Percentiles rank a stretch among this genome's conserved stretches.
Conservation (phyloP, 2,797 vertebrate species). For the Paedocypris micromegethes region DNA sequence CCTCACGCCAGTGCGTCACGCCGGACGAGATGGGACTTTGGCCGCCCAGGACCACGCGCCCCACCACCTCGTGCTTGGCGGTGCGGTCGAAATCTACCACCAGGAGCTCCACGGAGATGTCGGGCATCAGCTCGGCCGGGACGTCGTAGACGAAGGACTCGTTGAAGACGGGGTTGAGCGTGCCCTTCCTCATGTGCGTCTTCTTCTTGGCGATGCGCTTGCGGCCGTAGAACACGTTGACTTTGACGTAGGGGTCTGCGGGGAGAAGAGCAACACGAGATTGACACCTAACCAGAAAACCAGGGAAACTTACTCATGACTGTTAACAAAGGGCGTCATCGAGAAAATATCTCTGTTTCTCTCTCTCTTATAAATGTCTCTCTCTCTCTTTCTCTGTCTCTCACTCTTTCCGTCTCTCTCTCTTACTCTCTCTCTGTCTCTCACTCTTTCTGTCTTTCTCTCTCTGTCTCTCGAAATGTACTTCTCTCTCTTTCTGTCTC, state of each 20-base stretch:
- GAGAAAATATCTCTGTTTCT: no score
- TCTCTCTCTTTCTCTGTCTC: no score
- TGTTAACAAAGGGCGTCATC: no score
- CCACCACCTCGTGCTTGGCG: constrained; percentile 79
- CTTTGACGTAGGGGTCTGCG: constrained; percentile 74
- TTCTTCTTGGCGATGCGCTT: constrained; percentile 85
- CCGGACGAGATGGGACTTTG: constrained; percentile 69
- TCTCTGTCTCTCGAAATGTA: no score
- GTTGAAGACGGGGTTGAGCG: constrained; percentile 80
- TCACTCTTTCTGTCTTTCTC: no score
- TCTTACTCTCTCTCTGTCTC: no score
- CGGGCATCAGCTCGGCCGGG: constrained; percentile 72
- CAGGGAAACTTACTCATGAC: no score
- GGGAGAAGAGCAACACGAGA: background rate
- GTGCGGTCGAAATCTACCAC: constrained; percentile 82
- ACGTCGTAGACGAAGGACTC: constrained; percentile 83
- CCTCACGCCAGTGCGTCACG: constrained; percentile 75
- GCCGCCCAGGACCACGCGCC: constrained; percentile 73
- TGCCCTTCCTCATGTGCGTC: constrained; percentile 83
- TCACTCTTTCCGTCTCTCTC: no score
- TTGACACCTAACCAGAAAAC: no score
- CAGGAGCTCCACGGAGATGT: constrained; percentile 78
- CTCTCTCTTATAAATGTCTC: no score
- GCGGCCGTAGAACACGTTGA: constrained; percentile 79
- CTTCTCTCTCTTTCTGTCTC: no score